Conservation (phyloP, 2,113 vertebrate species). For the Thryonomys swinderianus region DNA sequence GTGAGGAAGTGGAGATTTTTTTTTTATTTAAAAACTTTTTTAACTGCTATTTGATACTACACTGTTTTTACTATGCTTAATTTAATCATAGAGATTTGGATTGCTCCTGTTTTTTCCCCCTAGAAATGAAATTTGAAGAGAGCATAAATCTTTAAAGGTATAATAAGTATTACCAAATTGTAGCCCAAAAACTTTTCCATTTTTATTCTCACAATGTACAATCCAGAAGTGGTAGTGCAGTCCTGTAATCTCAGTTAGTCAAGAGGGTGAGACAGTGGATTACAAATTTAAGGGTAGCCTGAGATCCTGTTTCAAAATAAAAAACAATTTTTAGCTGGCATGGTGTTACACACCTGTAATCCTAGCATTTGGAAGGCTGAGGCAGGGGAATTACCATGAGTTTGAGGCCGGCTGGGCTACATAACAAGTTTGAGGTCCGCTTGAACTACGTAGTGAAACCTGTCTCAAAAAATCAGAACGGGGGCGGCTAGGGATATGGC, state of each 20-base stretch:
- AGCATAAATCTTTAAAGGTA: not conserved
- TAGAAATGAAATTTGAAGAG: not conserved
- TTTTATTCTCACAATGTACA: not conserved
- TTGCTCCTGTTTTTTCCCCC: not conserved
- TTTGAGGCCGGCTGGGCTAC: not conserved
- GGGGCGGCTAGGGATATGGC: not conserved
- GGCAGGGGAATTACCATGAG: not conserved
- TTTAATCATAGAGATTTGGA: not conserved
- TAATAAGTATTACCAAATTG: not conserved
- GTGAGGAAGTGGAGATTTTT: not conserved
- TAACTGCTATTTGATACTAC: not conserved
- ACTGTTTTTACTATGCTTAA: not conserved
- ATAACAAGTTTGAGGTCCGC: not conserved
- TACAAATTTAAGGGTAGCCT: not conserved
- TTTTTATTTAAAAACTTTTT: not conserved
- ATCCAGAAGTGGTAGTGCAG: too few relatives aligned
- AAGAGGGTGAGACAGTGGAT: not conserved
- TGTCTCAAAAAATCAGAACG: too few relatives aligned
- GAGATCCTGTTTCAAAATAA: not conserved
- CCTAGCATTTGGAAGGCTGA: not conserved
- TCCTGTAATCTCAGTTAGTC: not conserved
- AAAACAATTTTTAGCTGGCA: not conserved
- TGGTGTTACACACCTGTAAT: not conserved
- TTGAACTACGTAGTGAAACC: too few relatives aligned
- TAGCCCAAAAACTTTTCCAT: not conserved